Percentiles rank a stretch among this genome's conserved stretches.
Evolutionary conservation across 2,888 invertebrate species (phyloP).

Genomic region (Brenthis daphne): DNA sequence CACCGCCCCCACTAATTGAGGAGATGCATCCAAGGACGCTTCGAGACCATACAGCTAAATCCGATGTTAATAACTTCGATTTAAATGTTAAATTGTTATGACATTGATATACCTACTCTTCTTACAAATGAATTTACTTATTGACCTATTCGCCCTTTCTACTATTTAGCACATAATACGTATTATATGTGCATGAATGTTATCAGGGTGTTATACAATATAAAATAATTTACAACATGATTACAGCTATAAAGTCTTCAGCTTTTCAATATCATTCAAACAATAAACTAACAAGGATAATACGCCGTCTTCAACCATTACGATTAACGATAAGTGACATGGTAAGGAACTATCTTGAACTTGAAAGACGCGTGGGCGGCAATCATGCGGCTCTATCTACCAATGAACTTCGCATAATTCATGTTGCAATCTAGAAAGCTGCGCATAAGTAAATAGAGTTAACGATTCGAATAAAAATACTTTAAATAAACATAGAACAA

Average conservation of each 20-base stretch:
- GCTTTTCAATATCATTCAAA: neutral
- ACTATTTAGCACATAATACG: no score
- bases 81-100: slow-evolving; percentile 6
- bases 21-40: slow-evolving; percentile 59
- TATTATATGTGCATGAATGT: no score
- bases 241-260: no score
- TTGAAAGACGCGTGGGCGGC: slow-evolving; percentile 61
- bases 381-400: slow-evolving; percentile 65
- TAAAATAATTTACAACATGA: no score
- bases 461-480: neutral
- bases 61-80: slow-evolving; percentile 5
- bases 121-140: no score
- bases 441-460: neutral
- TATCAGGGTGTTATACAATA: no score
- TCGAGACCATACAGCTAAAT: slow-evolving; percentile 33
- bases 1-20: slow-evolving; percentile 75
- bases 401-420: slow-evolving; percentile 51
- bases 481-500: neutral
- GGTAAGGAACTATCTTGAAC: slow-evolving; percentile 51
- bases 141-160: no score
- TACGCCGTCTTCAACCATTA: slow-evolving; percentile 30
- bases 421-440: slow-evolving; percentile 24
- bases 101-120: neutral
- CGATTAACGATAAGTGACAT: slow-evolving; percentile 63
- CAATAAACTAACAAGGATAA: slow-evolving; percentile 13